Base-by-base conservation (phyloP, 2,797 vertebrate species). In the Pseudocheirus occidentalis region DNA sequence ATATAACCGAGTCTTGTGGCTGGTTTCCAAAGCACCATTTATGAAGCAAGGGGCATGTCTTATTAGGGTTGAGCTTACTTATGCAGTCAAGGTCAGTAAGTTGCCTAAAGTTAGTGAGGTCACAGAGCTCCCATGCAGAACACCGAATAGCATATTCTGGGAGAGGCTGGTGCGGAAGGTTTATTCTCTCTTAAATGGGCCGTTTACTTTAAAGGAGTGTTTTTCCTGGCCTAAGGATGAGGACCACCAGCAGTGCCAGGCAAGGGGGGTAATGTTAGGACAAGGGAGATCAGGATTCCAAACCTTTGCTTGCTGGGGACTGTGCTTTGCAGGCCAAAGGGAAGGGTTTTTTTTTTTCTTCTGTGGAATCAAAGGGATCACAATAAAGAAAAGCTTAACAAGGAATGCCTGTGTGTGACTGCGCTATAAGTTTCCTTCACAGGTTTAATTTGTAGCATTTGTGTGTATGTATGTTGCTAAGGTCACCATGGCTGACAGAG, bases 401-500 rank as follows among this genome's bases (percentile, higher is more conserved):
- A 62, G 9, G 66, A 40, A 0, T 16, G 31, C 57, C 27, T 92
- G 93, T 31, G 5, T 21, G 91, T 31, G 92, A 94, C 90, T 93
- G 52, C 27, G 58, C 90, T n/a, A 55, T 93, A 53, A 93, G 58
- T 95, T 95, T 96, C 95, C 91, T 96, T 96, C 54, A 46, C 66
- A 96, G 46, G 53, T 87, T 97, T 98, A 97, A 98, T 50, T 91
- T 94, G 53, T 96, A 57, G 97, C 96, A 34, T 97, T 90, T 97
- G n/a, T 96, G 91, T 95, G 54, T 96, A 92, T 96, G 55, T 98
- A 92, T 97, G 21, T 97, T 98, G 95, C 97, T 98, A 98, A 99
- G 99, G 99, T 99, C 98, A 99, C 99, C 54, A 99, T 99, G 99
- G 99, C 99, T n/a, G 99, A 99, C 98, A 99, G 99, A 98, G 99